phyloP scores from a whole-genome alignment of 2,113 vertebrate genomes.

The Hymenochirus boettgeri region DNA sequence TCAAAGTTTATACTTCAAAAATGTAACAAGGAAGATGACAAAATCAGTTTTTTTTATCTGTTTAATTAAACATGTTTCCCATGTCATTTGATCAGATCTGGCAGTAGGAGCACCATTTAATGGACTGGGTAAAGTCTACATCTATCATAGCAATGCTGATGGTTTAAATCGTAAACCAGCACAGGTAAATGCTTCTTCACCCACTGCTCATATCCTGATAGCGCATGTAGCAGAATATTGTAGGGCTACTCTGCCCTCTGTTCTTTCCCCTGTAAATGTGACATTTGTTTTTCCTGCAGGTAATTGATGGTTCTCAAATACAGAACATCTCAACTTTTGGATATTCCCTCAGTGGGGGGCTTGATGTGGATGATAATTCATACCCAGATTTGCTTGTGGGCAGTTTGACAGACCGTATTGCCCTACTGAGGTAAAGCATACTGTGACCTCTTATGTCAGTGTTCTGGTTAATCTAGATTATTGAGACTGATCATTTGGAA shows the following conservation, averaged over 20 bases:
- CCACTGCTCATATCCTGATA: no score
- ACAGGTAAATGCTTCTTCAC: conserved; percentile 67
- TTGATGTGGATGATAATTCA: conserved; percentile 83
- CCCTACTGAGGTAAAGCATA: conserved; percentile 79
- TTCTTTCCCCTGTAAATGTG: not conserved
- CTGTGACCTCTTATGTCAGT: no score
- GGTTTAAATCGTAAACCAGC: conserved; percentile 63
- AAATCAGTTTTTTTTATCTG: no score
- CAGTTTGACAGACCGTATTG: conserved; percentile 74
- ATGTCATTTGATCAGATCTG: no score
- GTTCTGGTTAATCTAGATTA: not conserved
- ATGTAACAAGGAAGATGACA: no score
- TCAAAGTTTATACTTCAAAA: no score
- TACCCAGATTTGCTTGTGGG: conserved; percentile 93
- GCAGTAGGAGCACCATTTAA: conserved; percentile 91
- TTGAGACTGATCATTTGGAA: no score
- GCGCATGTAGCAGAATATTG: no score
- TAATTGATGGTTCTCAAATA: conserved; percentile 72
- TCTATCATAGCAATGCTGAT: conserved; percentile 79
- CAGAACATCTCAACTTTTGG: conserved; percentile 74
- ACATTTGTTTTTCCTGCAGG: conserved; percentile 50
- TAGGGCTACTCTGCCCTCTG: no score
- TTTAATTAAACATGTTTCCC: no score
- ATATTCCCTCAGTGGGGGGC: conserved; percentile 84
- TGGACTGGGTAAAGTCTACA: conserved; percentile 76